phyloP scores from a whole-genome alignment of 2,113 vertebrate species.

The Ptychochromis oligacanthus region DNA sequence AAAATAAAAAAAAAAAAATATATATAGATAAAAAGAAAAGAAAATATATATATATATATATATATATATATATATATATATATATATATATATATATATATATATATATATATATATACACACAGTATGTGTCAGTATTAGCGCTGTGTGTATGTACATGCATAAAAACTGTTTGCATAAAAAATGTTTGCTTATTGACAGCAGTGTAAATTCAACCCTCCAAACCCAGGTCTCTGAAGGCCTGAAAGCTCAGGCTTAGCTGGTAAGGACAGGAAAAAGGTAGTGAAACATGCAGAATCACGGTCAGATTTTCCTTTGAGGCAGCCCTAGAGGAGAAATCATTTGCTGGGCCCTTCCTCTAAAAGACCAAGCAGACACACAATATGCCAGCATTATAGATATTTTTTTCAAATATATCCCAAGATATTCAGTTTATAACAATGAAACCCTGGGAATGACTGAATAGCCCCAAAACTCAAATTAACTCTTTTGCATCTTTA shows the following conservation, averaged over 20 bases:
- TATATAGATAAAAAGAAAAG: too few species aligned
- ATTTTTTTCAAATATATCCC: neutral
- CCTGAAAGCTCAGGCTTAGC: neutral
- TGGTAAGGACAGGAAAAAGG: neutral
- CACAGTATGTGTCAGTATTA: constrained; percentile 14
- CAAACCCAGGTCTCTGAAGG: neutral
- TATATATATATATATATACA: too few species aligned
- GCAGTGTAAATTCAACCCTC: constrained; percentile 11
- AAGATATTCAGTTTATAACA: neutral
- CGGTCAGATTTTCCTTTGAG: neutral
- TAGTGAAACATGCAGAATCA: neutral
- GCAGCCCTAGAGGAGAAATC: neutral
- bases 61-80: too few species aligned
- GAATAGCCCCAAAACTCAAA: neutral
- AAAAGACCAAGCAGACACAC: neutral
- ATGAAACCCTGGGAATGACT: neutral
- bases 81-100: too few species aligned
- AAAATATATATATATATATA: too few species aligned
- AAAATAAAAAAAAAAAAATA: too few species aligned
- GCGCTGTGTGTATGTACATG: constrained; percentile 3
- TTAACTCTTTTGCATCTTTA: too few species aligned
- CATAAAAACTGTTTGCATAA: too few species aligned
- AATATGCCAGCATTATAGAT: neutral
- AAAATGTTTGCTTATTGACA: constrained; percentile 32
- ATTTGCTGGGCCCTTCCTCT: neutral